phyloP scores from a whole-genome alignment of 2,888 invertebrate genomes.

The Halocaridina rubra region DNA sequence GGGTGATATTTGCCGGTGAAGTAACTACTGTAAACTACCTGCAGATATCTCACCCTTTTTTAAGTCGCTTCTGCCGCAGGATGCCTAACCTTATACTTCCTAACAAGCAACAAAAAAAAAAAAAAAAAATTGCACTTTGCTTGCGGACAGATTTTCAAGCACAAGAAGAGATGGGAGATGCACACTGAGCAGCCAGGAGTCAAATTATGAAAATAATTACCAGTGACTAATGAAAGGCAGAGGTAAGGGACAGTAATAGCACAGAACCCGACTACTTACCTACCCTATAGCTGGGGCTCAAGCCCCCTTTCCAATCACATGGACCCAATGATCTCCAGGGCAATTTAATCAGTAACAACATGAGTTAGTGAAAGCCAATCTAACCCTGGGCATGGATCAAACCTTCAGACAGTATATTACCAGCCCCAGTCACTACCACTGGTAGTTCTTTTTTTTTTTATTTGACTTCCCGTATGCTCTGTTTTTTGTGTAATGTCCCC shows the following conservation, averaged over 20 bases:
- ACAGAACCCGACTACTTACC: neutral
- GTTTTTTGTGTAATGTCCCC: neutral
- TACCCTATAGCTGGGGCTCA: no score
- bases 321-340: no score
- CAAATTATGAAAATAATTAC: neutral
- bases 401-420: no score
- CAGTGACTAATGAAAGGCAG: neutral
- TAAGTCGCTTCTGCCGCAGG: conserved; percentile 55
- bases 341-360: no score
- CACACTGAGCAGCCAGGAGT: neutral
- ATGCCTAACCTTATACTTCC: neutral
- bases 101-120: neutral
- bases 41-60: neutral
- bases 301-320: no score
- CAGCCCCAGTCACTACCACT: no score
- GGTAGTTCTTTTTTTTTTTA: no score
- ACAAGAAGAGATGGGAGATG: conserved; percentile 33
- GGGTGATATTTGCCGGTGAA: no score
- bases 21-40: conserved; percentile 11
- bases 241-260: neutral
- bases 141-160: conserved; percentile 37
- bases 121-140: no score
- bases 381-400: no score
- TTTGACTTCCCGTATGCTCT: neutral
- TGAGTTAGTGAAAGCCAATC: no score